phyloP scores from a whole-genome alignment of 2,888 invertebrate genomes.

The Ochropleura plecta region DNA sequence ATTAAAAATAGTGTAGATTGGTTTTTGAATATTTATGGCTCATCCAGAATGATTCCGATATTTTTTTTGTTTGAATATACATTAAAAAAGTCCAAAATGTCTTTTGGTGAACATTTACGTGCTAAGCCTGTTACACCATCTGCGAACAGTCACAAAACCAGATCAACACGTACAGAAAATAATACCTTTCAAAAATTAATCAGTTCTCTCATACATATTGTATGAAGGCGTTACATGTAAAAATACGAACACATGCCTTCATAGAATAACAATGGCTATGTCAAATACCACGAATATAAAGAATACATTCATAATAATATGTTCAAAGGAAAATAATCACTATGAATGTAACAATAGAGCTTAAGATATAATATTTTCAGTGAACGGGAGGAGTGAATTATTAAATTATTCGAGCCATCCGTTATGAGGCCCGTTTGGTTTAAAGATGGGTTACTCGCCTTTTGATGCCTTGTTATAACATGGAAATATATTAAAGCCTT shows the following conservation, averaged over 20 bases:
- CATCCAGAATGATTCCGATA: neutral
- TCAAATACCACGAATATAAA: constrained; percentile 67
- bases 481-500: constrained; percentile 37
- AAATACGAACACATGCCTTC: constrained; percentile 60
- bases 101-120: constrained; percentile 1
- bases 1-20: no score
- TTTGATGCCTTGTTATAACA: constrained; percentile 38
- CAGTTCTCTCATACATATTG: constrained; percentile 57
- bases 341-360: constrained; percentile 70
- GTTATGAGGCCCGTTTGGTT: constrained; percentile 72
- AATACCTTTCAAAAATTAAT: constrained; percentile 57
- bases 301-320: constrained; percentile 46
- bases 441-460: constrained; percentile 54
- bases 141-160: constrained; percentile 25
- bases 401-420: constrained; percentile 82
- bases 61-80: neutral
- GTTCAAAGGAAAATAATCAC: constrained; percentile 72
- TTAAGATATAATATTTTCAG: constrained; percentile 72
- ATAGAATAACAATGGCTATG: constrained; percentile 66
- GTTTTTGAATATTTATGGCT: neutral
- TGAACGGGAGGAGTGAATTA: constrained; percentile 75
- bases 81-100: constrained; percentile 1
- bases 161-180: constrained; percentile 51
- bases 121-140: constrained; percentile 19
- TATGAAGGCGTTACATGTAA: constrained; percentile 55